Base-by-base conservation (phyloP, 2,888 invertebrate genomes). In the Stenolophus ochropezus region DNA sequence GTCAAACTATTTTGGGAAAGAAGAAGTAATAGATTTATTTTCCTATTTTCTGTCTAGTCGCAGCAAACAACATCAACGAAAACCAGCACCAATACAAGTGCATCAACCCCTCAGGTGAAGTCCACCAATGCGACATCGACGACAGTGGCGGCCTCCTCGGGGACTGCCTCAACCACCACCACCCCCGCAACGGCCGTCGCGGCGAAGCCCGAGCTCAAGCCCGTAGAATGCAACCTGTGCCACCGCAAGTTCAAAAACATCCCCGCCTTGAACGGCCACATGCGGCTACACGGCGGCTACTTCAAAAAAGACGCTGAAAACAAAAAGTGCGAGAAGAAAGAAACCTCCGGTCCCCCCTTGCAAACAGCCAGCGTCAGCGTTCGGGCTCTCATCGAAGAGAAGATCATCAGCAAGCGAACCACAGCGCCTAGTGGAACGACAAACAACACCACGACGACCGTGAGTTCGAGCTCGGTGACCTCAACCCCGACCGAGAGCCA, bases 201-300 rank as follows among this genome's bases (percentile, higher is more conserved):
- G 25, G 86, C 86, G 25, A 89, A 93, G 85, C 90, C 91, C 53
- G 95, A 96, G 85, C 92, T 93, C 82, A 96, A 96, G 87, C 97
- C 97, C 58, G 97, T 98, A 82, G 97, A 97, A 89, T 98, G 98
- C 90, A 97, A 96, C 90, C 92, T 98, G 83, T 99, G 98, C 89
- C 96, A 97, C 90, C 93, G 98, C 85, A 96, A 96, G 89, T 99
- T 98, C 91, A 98, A 98, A 91, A 98, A 98, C 89, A 96, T 98
- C 89, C 98, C 98, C 20, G 98, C 98, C 25, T 93, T 99, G 81
- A 99, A 99, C 90, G 98, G 98, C 5, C 98, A 98, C 88, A 98
- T 98, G 98, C 92, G 98, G 86, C 92, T 98, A 84, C 98, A 99
- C 89, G 98, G 98, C 58, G 98, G 98, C 81, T 98, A 98, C 90